phyloP scores from a whole-genome alignment of 2,113 vertebrate species.

The Pterocles gutturalis region DNA sequence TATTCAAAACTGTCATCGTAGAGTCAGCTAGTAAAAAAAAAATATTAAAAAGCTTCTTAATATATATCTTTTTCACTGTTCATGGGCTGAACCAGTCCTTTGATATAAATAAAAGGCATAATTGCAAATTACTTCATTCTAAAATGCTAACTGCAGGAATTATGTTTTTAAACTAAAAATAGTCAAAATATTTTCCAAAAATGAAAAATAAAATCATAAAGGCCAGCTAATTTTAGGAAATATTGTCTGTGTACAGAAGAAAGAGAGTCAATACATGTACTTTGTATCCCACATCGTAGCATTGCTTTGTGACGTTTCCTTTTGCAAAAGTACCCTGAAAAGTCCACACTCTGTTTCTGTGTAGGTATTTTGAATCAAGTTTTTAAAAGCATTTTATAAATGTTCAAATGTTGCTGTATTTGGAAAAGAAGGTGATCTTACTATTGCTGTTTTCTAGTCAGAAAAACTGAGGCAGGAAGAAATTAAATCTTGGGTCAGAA shows the following conservation, averaged over 20 bases:
- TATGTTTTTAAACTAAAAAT: background rate
- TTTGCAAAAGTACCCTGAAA: background rate
- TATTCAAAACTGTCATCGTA: background rate
- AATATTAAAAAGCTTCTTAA: background rate
- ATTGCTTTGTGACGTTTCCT: background rate
- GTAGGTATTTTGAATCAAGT: background rate
- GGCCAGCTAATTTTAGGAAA: background rate
- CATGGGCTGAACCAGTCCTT: background rate
- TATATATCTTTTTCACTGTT: background rate
- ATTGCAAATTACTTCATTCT: background rate
- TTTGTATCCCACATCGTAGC: accelerated
- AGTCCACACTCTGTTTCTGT: background rate
- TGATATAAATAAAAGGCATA: background rate
- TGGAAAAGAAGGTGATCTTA: background rate
- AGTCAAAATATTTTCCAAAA: background rate
- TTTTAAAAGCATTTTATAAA: background rate
- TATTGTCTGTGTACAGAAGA: background rate
- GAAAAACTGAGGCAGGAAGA: background rate
- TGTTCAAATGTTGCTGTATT: background rate
- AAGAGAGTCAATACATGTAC: background rate
- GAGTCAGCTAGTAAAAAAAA: background rate
- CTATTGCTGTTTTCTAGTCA: background rate
- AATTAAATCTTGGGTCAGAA: background rate
- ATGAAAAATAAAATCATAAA: background rate
- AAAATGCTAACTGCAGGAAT: background rate